phyloP scores from a whole-genome alignment of 2,113 vertebrate genomes.

The Nematolebias whitei region DNA sequence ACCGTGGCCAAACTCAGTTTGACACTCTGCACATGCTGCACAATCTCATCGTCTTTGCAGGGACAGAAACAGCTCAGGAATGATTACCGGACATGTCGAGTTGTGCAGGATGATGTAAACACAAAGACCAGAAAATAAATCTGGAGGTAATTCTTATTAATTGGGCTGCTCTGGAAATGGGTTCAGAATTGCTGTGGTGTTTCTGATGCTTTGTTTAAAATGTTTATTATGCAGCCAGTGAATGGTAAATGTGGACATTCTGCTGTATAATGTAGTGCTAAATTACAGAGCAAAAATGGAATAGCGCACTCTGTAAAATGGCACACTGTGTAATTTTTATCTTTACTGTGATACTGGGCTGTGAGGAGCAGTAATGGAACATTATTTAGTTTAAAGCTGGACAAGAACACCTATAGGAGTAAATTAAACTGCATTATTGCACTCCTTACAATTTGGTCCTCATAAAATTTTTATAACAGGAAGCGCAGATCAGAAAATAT shows the following conservation, averaged over 20 bases:
- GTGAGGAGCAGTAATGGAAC: constrained; percentile 11
- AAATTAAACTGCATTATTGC: background rate
- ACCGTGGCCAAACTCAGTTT: constrained; percentile 47
- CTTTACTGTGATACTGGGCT: constrained; percentile 4
- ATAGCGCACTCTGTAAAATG: background rate
- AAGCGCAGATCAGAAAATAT: no score
- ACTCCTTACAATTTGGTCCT: background rate
- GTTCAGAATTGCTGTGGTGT: constrained; percentile 3
- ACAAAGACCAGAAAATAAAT: constrained; percentile 11
- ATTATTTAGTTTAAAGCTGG: constrained; percentile 7
- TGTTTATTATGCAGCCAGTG: constrained; percentile 3
- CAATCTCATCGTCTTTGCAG: background rate
- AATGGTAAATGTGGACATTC: constrained; percentile 2
- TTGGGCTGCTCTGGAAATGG: background rate
- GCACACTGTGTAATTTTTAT: constrained; percentile 3
- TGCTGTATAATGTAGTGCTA: constrained; percentile 2
- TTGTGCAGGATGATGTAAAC: constrained; percentile 9
- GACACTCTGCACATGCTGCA: constrained; percentile 18
- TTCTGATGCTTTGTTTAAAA: background rate
- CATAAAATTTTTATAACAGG: background rate
- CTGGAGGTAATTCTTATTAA: background rate
- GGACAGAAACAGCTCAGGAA: constrained; percentile 19
- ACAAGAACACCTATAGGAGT: background rate
- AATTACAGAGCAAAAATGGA: constrained; percentile 6
- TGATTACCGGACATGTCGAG: constrained; percentile 17